These are phyloP conservation scores for Sinocyclocheilus rhinocerous DNA, from an alignment of 2,113 vertebrate genomes.

Conservation along the genomic window DNA sequence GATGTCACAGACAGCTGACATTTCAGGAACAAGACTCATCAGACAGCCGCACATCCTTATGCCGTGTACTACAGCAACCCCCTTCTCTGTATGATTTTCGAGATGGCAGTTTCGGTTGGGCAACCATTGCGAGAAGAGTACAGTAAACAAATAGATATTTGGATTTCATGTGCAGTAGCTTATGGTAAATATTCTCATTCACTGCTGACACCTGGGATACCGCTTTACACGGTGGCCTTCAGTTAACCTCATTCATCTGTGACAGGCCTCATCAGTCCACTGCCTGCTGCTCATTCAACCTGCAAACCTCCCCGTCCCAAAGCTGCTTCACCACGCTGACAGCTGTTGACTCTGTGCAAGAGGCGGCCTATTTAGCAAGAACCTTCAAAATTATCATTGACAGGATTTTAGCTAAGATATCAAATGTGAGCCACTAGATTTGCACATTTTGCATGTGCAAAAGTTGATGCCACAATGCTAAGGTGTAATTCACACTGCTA, in stretches of 20 bases:
- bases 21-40: background rate
- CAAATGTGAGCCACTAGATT: background rate
- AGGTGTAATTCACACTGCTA: background rate
- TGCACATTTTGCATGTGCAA: background rate
- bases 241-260: conserved; percentile 68
- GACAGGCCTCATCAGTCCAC: conserved; percentile 58
- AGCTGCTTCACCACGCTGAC: conserved; percentile 31
- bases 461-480: background rate
- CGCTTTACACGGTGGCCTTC: conserved; percentile 54
- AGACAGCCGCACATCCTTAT: background rate
- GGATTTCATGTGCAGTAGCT: background rate
- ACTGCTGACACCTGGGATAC: conserved; percentile 49
- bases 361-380: conserved; percentile 35
- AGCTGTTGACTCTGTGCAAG: conserved; percentile 40
- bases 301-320: conserved; percentile 43
- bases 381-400: conserved; percentile 18
- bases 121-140: background rate
- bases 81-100: background rate
- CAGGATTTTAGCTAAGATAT: background rate
- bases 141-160: conserved; percentile 14
- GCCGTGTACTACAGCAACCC: background rate
- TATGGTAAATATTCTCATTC: conserved; percentile 9
- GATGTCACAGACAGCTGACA: conserved; percentile 1
- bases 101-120: background rate
- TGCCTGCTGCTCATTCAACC: conserved; percentile 56